Conservation (phyloP, 2,797 vertebrate genomes). For the Onychomys leucogaster region DNA sequence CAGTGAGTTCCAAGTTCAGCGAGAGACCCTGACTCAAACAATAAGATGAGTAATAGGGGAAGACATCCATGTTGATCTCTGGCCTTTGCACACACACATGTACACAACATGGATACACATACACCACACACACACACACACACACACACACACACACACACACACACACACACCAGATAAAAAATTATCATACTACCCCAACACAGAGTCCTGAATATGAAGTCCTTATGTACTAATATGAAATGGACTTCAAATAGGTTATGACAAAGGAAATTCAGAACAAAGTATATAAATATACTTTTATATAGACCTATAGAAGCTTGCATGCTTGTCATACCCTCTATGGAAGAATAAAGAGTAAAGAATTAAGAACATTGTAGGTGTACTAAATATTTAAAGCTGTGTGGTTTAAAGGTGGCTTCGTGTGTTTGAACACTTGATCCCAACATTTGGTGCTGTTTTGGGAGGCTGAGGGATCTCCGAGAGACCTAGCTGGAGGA, state of each 20-base stretch:
- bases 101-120: neutral
- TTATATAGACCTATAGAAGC: neutral
- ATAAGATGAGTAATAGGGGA: neutral
- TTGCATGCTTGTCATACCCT: neutral
- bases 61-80: neutral
- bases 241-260: neutral
- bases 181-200: neutral
- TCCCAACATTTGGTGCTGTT: neutral
- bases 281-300: neutral
- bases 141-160: neutral
- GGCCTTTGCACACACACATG: neutral
- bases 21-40: neutral
- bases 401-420: neutral
- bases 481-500: neutral
- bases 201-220: neutral
- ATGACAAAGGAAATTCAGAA: neutral
- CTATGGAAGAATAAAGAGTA: neutral
- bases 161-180: neutral
- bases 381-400: neutral
- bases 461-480: neutral
- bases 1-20: neutral
- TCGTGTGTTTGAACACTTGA: neutral
- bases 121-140: neutral
- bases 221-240: neutral
- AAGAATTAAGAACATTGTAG: neutral